These are phyloP conservation scores for Sphaeridia pumilis DNA, from an alignment of 2,888 invertebrate genomes.

Conservation along the genomic window DNA sequence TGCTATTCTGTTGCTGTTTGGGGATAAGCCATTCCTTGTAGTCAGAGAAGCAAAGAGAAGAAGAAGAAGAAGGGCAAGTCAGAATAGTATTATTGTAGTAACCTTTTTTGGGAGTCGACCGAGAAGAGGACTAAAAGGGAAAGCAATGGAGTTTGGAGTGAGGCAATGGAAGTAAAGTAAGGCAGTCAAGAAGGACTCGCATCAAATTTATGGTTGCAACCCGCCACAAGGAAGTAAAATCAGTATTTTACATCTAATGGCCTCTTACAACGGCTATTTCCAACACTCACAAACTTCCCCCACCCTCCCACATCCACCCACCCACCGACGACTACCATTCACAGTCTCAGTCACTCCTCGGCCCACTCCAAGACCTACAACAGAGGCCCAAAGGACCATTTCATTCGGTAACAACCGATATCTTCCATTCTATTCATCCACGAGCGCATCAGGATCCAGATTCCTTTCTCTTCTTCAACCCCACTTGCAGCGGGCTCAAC, in stretches of 20 bases:
- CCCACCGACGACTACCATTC: not conserved
- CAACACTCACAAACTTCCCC: slow-evolving; percentile 19
- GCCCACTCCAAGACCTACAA: not conserved
- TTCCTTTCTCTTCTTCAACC: not conserved
- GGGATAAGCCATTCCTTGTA: no score
- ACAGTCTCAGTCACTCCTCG: not conserved
- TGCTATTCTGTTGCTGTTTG: no score
- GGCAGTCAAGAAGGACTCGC: slow-evolving; percentile 6
- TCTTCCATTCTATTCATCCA: not conserved
- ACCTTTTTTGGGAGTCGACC: no score
- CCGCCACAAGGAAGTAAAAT: slow-evolving; percentile 20
- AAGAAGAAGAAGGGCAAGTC: not conserved
- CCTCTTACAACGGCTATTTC: slow-evolving; percentile 21
- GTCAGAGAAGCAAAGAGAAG: no score
- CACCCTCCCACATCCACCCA: not conserved
- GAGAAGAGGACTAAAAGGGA: not conserved
- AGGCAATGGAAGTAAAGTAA: slow-evolving; percentile 2
- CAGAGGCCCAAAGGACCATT: not conserved
- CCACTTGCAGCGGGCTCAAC: not conserved
- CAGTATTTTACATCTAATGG: slow-evolving; percentile 25
- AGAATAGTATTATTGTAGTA: no score
- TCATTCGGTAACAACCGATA: not conserved
- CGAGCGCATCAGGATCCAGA: not conserved
- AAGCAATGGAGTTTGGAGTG: not conserved
- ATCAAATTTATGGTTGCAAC: slow-evolving; percentile 21